These are phyloP conservation scores for Dromaius novaehollandiae DNA, from an alignment of 2,113 vertebrate genomes.

Conservation along the genomic window DNA sequence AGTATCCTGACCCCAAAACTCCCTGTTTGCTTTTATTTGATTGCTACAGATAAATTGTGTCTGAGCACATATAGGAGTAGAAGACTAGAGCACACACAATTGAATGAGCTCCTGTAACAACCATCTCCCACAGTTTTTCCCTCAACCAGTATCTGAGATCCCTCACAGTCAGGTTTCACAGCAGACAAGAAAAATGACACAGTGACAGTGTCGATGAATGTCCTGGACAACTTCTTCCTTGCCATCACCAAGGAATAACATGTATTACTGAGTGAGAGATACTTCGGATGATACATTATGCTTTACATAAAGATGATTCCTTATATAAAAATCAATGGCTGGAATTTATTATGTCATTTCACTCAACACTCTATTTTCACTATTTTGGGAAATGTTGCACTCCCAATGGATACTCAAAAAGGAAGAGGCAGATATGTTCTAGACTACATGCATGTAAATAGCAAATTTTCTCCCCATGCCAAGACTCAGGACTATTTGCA, in stretches of 20 bases:
- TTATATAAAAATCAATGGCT: conserved; percentile 49
- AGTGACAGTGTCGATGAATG: neutral
- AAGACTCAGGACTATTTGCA: conserved; percentile 17
- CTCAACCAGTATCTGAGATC: neutral
- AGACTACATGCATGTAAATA: neutral
- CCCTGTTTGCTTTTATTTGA: neutral
- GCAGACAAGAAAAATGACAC: neutral
- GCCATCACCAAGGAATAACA: neutral
- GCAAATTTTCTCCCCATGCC: neutral
- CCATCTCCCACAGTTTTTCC: neutral
- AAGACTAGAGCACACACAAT: neutral
- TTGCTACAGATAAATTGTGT: neutral
- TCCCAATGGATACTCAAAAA: neutral
- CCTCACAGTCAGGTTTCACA: neutral
- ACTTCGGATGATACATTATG: conserved; percentile 34
- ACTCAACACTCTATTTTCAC: conserved; percentile 22
- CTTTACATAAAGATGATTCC: conserved; percentile 26
- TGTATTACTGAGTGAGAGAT: conserved; percentile 2
- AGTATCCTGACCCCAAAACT: neutral
- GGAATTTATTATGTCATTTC: conserved; percentile 47
- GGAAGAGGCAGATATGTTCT: neutral
- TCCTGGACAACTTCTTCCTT: neutral
- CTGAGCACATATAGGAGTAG: neutral
- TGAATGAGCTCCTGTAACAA: neutral
- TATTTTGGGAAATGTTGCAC: neutral